Percentiles rank a stretch among this genome's conserved stretches.
Evolutionary conservation across 2,113 vertebrate genomes (phyloP).

Genomic region (Agelaius tricolor): DNA sequence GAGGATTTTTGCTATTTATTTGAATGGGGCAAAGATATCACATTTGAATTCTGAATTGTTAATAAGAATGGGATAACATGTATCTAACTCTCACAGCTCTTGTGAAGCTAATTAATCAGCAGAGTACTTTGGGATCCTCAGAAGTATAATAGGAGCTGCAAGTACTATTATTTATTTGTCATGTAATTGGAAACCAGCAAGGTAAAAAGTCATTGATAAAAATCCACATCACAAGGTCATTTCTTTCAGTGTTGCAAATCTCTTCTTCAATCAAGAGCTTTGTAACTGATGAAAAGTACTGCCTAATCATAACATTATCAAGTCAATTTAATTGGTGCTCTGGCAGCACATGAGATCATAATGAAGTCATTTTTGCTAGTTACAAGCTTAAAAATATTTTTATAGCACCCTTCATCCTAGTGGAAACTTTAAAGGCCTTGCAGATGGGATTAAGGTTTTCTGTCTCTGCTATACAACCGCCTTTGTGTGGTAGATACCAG

Average conservation of each 20-base stretch:
- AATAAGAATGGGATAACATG: slow-evolving; percentile 43
- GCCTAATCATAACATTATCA: slow-evolving; percentile 71
- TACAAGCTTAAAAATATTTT: slow-evolving; percentile 64
- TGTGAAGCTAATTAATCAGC: slow-evolving; percentile 65
- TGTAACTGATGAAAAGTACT: slow-evolving; percentile 70
- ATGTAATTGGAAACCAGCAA: slow-evolving; percentile 64
- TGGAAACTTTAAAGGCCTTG: slow-evolving; percentile 22
- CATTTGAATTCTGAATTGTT: slow-evolving; percentile 52
- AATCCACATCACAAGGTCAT: slow-evolving; percentile 66
- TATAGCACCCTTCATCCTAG: slow-evolving; percentile 32
- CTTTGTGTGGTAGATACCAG: not conserved
- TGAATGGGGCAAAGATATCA: slow-evolving; percentile 17
- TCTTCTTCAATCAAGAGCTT: slow-evolving; percentile 69
- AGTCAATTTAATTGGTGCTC: slow-evolving; percentile 68
- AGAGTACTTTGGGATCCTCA: slow-evolving; percentile 57
- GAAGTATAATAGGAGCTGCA: slow-evolving; percentile 59
- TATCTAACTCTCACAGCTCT: slow-evolving; percentile 38
- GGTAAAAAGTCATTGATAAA: slow-evolving; percentile 71
- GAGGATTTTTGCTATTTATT: slow-evolving; percentile 36
- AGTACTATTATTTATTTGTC: slow-evolving; percentile 71
- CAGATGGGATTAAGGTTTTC: slow-evolving; percentile 2
- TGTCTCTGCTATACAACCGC: not conserved
- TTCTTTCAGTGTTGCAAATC: slow-evolving; percentile 65
- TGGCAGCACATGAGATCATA: slow-evolving; percentile 65
- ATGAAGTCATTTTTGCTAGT: slow-evolving; percentile 64